phyloP scores from a whole-genome alignment of 1,140 invertebrate species.

The Ips nitidus region DNA sequence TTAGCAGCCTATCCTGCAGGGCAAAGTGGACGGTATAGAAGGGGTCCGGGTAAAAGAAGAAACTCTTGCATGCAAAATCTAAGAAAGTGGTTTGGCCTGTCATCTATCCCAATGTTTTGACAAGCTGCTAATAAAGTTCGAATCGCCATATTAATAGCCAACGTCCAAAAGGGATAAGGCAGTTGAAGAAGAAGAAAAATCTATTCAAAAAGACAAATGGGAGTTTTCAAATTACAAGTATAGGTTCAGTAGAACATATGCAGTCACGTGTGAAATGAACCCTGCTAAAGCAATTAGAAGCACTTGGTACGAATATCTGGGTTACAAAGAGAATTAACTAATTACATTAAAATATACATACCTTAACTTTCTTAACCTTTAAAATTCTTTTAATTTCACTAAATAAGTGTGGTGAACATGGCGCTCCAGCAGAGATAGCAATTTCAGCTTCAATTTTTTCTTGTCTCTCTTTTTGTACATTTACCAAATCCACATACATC shows the following conservation, averaged over 20 bases:
- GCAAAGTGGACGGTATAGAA: too few species aligned
- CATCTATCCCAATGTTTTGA: too few species aligned
- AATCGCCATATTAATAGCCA: too few species aligned
- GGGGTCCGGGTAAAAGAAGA: too few species aligned
- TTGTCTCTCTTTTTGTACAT: conserved; percentile 55
- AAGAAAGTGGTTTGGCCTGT: too few species aligned
- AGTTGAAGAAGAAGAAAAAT: too few species aligned
- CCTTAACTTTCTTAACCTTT: conserved; percentile 47
- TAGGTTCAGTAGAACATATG: background rate
- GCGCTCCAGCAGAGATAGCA: conserved; percentile 74
- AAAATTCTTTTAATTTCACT: conserved; percentile 56
- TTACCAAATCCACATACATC: conserved; percentile 89
- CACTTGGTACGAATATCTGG: background rate
- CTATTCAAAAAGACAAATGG: too few species aligned
- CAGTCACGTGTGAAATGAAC: background rate
- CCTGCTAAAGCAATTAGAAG: background rate
- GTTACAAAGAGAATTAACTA: background rate
- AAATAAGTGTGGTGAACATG: conserved; percentile 73
- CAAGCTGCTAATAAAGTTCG: too few species aligned
- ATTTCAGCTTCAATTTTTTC: conserved; percentile 56
- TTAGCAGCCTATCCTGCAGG: too few species aligned
- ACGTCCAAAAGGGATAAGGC: too few species aligned
- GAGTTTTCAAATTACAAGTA: too few species aligned
- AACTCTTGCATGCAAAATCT: too few species aligned
- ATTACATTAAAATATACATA: conserved; percentile 32